Conservation (phyloP, 2,113 vertebrate genomes). For the Cynoglossus semilaevis region DNA sequence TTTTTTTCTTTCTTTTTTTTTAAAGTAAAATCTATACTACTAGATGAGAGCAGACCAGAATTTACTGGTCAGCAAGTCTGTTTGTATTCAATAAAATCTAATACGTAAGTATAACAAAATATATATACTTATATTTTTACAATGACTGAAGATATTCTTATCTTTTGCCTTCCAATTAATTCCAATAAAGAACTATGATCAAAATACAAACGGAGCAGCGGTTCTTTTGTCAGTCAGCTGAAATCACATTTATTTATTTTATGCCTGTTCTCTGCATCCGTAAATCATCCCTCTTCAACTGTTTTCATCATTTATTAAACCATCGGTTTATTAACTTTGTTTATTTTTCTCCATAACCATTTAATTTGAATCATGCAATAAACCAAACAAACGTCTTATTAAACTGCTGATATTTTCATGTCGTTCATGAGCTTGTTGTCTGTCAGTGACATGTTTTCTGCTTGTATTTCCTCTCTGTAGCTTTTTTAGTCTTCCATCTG, state of each 20-base stretch:
- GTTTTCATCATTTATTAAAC: slow-evolving; percentile 8
- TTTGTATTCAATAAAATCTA: too few species aligned
- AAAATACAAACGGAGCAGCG: too few species aligned
- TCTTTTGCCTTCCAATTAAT: too few species aligned
- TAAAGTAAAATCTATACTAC: slow-evolving; percentile 12
- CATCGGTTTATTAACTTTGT: slow-evolving; percentile 2
- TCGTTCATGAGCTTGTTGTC: slow-evolving; percentile 5
- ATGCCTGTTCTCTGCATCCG: too few species aligned
- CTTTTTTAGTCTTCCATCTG: slow-evolving; percentile 87
- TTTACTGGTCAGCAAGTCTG: slow-evolving; percentile 2
- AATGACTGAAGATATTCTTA: too few species aligned
- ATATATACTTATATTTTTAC: too few species aligned
- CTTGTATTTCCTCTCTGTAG: slow-evolving; percentile 74
- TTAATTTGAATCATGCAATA: slow-evolving; percentile 6
- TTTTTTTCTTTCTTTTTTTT: too few species aligned
- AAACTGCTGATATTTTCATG: slow-evolving; percentile 1
- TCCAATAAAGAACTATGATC: too few species aligned
- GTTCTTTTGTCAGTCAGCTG: too few species aligned
- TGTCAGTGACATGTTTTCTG: slow-evolving; percentile 69
- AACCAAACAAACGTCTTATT: slow-evolving; percentile 12
- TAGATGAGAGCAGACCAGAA: slow-evolving; percentile 26
- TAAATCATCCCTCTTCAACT: too few species aligned
- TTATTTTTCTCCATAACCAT: background rate
- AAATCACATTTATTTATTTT: too few species aligned
- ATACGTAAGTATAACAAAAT: too few species aligned